These are phyloP conservation scores for Gorsachius magnificus DNA, from an alignment of 2,797 vertebrate genomes.

Conservation along the genomic window DNA sequence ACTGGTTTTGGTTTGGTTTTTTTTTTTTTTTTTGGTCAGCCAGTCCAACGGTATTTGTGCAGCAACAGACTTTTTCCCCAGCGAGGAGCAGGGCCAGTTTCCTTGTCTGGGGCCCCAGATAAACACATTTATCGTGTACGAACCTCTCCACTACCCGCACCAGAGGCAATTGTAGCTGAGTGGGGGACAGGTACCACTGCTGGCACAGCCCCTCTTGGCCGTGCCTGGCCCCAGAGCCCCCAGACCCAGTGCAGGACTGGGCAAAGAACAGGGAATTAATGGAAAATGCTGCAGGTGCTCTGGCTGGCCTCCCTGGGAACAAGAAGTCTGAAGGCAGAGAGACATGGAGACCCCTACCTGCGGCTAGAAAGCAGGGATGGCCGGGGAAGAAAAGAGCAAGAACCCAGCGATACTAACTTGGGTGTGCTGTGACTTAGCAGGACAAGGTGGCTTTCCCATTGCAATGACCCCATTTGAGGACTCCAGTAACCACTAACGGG, in stretches of 20 bases:
- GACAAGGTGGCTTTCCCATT: background rate
- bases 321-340: background rate
- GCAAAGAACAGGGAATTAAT: background rate
- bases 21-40: background rate
- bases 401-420: rapidly evolving
- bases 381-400: background rate
- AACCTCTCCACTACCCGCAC: background rate
- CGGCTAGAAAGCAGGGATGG: background rate
- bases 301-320: background rate
- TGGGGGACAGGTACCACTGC: background rate
- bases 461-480: background rate
- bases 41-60: background rate
- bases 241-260: rapidly evolving
- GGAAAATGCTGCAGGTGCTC: background rate
- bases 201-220: rapidly evolving
- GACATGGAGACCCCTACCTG: background rate
- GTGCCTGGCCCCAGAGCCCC: background rate
- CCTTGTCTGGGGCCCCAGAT: background rate
- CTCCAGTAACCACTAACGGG: background rate
- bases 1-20: background rate
- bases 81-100: background rate
- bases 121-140: background rate
- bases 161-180: rapidly evolving
- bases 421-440: background rate
- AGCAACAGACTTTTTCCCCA: background rate